These are phyloP conservation scores for Labia minor DNA, from an alignment of 2,888 invertebrate species.

Conservation along the genomic window DNA sequence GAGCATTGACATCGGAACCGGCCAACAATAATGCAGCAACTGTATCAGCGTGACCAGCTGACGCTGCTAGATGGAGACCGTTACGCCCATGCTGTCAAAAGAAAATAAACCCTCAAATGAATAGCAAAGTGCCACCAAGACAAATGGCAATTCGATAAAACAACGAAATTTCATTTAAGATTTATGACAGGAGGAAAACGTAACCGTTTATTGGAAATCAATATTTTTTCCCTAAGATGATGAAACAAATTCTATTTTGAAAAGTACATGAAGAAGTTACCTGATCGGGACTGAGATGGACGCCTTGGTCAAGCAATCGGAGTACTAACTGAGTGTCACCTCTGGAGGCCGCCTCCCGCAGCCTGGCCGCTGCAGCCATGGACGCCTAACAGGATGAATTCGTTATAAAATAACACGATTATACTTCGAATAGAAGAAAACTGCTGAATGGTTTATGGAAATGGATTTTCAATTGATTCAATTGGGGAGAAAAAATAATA, in stretches of 20 bases:
- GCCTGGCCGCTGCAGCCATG: slow-evolving; percentile 33
- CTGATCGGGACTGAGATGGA: slow-evolving; percentile 36
- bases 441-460: too few relatives aligned
- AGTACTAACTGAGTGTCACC: slow-evolving; percentile 37
- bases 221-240: too few relatives aligned
- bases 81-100: slow-evolving; percentile 39
- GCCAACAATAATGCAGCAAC: slow-evolving; percentile 39
- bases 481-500: too few relatives aligned
- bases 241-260: too few relatives aligned
- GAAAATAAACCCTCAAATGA: too few relatives aligned
- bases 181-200: too few relatives aligned
- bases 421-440: too few relatives aligned
- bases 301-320: slow-evolving; percentile 36
- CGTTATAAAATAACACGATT: too few relatives aligned
- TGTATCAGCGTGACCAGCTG: slow-evolving; percentile 42
- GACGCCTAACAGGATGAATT: background rate
- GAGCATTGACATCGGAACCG: slow-evolving; percentile 40
- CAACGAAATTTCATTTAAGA: background rate
- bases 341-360: slow-evolving; percentile 39
- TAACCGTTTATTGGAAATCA: too few relatives aligned
- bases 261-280: too few relatives aligned
- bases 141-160: background rate
- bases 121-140: background rate
- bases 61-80: slow-evolving; percentile 45
- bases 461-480: too few relatives aligned